Base-by-base conservation (phyloP, 2,888 invertebrate genomes). In the Anagyrus pseudococci region DNA sequence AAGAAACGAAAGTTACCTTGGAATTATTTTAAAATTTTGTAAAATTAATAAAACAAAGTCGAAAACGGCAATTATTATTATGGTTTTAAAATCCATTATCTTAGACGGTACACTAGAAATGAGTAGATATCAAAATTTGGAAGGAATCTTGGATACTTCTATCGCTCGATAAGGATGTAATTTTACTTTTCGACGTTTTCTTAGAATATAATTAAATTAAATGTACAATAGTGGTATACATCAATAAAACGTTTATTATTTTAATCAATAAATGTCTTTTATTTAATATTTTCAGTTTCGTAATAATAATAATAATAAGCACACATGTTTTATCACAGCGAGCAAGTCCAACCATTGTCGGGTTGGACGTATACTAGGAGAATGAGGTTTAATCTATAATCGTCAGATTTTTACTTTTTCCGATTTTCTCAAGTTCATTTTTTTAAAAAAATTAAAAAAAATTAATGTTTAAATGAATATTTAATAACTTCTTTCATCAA, bases 291-390 rank as follows among this genome's bases (percentile, higher is more conserved):
- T 55, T 58, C 61, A 61, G 43, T 61, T 61, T 64, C 46, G 62
- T 64, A 67, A 64, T 67, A 64, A 67, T 67, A 50, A 47, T 67
- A 64, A 64, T 67, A 48, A 47, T 67, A 64, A 67, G 61, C 67
- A 64, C 61, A 64, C 54, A 56, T 62, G 57, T 61, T 66, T 63
- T 67, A 64, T 67, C 67, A 67, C 64, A 67, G 64, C 67, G 59
- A 67, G 57, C 58, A 58, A 43, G 33, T 63, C 55, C 63, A 29
- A 37, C 60, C n/a, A 3, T 62, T n/a, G n/a, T 50, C 2, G 29
- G 46, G 57, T 50, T 29, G 54, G 52, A 57, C 47, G 41, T 62
- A 46, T 60, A 60, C 59, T 62, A 62, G 54, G 52, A 66, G 49
- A 62, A 58, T 54, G 15, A 58, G 58, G 50, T 58, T 61, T 17